phyloP scores from a whole-genome alignment of 2,113 vertebrate species.

The Bucco capensis region DNA sequence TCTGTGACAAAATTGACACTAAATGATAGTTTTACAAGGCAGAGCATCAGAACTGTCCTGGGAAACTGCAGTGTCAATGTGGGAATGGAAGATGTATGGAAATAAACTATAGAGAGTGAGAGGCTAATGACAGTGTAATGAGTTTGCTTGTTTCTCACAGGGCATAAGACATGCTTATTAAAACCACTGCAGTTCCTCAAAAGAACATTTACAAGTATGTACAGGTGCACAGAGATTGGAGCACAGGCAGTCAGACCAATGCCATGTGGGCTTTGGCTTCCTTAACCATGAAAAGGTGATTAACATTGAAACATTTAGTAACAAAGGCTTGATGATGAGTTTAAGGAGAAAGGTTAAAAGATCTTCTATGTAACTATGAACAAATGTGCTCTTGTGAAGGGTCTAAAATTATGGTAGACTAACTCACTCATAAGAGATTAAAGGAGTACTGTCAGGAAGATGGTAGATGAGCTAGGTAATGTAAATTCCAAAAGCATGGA shows the following conservation, averaged over 20 bases:
- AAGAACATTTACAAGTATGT: background rate
- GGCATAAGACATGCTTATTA: background rate
- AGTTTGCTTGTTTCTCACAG: background rate
- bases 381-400: background rate
- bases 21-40: background rate
- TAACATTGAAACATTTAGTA: background rate
- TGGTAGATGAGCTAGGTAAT: background rate
- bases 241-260: background rate
- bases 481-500: background rate
- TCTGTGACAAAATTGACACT: background rate
- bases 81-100: background rate
- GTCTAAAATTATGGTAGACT: background rate
- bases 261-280: background rate
- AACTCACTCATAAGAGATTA: background rate
- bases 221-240: background rate
- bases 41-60: constrained; percentile 6
- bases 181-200: background rate
- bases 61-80: background rate
- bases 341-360: background rate
- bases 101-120: background rate
- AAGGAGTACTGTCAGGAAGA: background rate
- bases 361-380: background rate
- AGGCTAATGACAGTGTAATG: constrained; percentile 32
- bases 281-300: background rate
- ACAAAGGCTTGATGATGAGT: background rate